These are phyloP conservation scores for Drosophila dunni DNA, from an alignment of 1,140 invertebrate genomes.

Conservation along the genomic window DNA sequence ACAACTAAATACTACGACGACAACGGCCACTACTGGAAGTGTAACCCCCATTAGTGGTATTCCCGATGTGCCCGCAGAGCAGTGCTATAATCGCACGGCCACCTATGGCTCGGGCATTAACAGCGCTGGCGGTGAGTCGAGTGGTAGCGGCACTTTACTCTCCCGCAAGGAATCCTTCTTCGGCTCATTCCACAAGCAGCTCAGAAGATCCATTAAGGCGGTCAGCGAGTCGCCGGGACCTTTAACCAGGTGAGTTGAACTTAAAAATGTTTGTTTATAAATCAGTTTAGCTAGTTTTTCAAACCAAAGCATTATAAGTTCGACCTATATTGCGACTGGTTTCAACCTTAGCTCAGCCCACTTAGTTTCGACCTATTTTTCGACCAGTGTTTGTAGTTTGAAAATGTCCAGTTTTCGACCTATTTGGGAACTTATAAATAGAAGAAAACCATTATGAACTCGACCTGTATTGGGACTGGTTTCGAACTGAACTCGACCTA, in stretches of 20 bases:
- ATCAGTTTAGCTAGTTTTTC: no score
- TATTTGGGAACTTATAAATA: no score
- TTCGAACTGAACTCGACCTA: no score
- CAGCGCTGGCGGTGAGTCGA: slow-evolving; percentile 70
- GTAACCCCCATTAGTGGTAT: not conserved
- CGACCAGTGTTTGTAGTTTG: no score
- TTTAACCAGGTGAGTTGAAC: slow-evolving; percentile 75
- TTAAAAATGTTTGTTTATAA: no score
- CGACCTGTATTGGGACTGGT: no score
- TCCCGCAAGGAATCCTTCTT: slow-evolving; percentile 84
- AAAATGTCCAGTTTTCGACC: no score
- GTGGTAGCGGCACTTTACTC: slow-evolving; percentile 66
- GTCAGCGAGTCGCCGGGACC: slow-evolving; percentile 83
- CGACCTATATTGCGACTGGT: no score
- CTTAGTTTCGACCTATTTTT: no score
- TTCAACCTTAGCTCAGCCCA: no score
- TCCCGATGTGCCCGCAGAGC: slow-evolving; percentile 17
- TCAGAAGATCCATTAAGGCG: slow-evolving; percentile 86
- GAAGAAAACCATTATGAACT: no score
- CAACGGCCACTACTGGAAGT: not conserved
- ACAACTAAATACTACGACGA: slow-evolving; percentile 29
- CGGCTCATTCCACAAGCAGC: slow-evolving; percentile 85
- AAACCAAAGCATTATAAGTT: no score
- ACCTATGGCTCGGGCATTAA: slow-evolving; percentile 71
- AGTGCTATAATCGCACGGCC: slow-evolving; percentile 63